Conservation (phyloP, 2,797 vertebrate species). For the Apodemus agrarius region DNA sequence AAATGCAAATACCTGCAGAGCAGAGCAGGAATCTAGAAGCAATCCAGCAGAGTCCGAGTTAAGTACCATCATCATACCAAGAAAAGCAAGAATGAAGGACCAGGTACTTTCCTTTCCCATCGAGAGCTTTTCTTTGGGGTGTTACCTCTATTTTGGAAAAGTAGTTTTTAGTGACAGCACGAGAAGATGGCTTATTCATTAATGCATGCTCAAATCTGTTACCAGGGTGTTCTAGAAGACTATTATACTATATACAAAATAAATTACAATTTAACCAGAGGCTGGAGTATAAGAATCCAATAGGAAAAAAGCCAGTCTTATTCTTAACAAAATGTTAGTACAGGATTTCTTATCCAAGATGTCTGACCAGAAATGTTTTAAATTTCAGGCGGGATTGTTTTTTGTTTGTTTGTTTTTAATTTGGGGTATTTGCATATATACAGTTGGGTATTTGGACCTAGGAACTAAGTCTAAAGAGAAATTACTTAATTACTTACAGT, state of each 20-base stretch:
- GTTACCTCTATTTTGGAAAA: constrained; percentile 6
- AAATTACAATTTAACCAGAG: constrained; percentile 10
- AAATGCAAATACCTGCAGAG: constrained; percentile 89
- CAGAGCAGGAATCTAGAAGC: constrained; percentile 88
- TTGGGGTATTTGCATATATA: neutral
- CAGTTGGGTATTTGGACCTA: neutral
- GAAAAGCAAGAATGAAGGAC: constrained; percentile 95
- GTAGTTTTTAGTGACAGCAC: constrained; percentile 13
- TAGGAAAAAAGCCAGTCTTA: neutral
- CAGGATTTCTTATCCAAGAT: neutral
- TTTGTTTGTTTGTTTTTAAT: neutral
- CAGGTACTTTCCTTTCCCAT: constrained; percentile 88
- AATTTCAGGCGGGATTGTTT: neutral
- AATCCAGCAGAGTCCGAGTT: constrained; percentile 90
- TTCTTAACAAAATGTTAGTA: neutral
- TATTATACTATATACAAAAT: neutral
- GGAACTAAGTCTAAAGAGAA: neutral
- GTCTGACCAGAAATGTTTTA: neutral
- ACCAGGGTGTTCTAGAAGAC: constrained; percentile 40
- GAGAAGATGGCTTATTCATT: constrained; percentile 26
- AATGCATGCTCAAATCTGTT: neutral
- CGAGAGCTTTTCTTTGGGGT: constrained; percentile 2
- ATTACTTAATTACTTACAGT: neutral
- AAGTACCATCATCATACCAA: constrained; percentile 88
- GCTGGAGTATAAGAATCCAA: constrained; percentile 18